Percentiles rank a stretch among this genome's conserved stretches.
These are phyloP conservation scores for Tyrannus savana DNA, from an alignment of 2,113 vertebrate genomes.

Conservation along the genomic window DNA sequence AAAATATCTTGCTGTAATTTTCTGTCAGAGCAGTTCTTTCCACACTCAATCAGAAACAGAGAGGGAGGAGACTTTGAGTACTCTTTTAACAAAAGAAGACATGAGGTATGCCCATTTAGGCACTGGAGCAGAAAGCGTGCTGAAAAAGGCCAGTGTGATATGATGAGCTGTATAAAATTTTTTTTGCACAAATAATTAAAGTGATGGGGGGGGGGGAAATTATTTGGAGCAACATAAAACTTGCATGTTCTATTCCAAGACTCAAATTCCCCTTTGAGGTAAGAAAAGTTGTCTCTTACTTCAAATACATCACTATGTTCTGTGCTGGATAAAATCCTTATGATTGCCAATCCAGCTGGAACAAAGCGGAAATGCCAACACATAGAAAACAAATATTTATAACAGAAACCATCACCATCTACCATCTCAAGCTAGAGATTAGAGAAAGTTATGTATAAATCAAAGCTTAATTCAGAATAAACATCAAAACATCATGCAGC, in stretches of 20 bases:
- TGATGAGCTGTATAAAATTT: neutral
- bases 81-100: neutral
- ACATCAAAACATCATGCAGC: neutral
- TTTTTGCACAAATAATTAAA: neutral
- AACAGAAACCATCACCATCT: neutral
- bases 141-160: accelerated
- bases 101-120: neutral
- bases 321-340: neutral
- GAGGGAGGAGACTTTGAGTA: neutral
- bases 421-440: neutral
- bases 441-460: neutral
- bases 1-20: neutral
- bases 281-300: neutral
- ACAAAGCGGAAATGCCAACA: neutral
- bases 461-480: neutral
- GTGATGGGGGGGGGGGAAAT: neutral
- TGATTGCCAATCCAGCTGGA: neutral
- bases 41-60: neutral
- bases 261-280: neutral
- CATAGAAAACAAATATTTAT: neutral
- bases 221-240: neutral
- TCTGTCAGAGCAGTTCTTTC: neutral
- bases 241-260: neutral
- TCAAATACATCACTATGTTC: neutral
- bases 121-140: neutral